phyloP scores from a whole-genome alignment of 2,888 invertebrate genomes.

The Lymantria monacha region DNA sequence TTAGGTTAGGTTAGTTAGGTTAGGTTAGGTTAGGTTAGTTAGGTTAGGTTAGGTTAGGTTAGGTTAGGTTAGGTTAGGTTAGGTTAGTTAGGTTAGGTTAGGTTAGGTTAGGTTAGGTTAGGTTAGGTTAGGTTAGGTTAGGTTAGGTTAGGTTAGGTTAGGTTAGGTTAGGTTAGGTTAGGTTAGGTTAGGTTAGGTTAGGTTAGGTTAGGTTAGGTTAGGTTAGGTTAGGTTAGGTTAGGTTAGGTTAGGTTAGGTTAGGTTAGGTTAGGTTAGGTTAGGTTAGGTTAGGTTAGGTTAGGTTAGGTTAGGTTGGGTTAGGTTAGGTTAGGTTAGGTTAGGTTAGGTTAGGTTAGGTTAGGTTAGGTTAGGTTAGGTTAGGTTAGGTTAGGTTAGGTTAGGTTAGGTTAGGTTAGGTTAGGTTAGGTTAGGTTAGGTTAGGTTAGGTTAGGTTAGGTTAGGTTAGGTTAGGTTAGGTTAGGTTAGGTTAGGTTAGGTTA shows the following conservation, averaged over 20 bases:
- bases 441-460: slow-evolving; percentile 17
- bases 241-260: slow-evolving; percentile 12
- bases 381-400: slow-evolving; percentile 11
- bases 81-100: slow-evolving; percentile 19
- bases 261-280: slow-evolving; percentile 16
- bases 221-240: slow-evolving; percentile 6
- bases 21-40: slow-evolving; percentile 26
- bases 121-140: slow-evolving; percentile 11
- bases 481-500: slow-evolving; percentile 18
- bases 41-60: slow-evolving; percentile 26
- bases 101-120: slow-evolving; percentile 17
- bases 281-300: slow-evolving; percentile 13
- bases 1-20: too few relatives aligned
- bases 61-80: slow-evolving; percentile 33
- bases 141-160: slow-evolving; percentile 15
- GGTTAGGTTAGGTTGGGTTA: slow-evolving; percentile 11
- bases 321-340: slow-evolving; percentile 16
- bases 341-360: slow-evolving; percentile 16
- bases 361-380: slow-evolving; percentile 10
- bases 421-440: slow-evolving; percentile 20
- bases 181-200: slow-evolving; percentile 10
- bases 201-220: slow-evolving; percentile 25
- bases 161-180: slow-evolving; percentile 17
- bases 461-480: slow-evolving; percentile 21
- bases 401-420: slow-evolving; percentile 16